Evolutionary conservation across 2,113 vertebrate species (phyloP).

Genomic region (Gallinago paraguaiae): DNA sequence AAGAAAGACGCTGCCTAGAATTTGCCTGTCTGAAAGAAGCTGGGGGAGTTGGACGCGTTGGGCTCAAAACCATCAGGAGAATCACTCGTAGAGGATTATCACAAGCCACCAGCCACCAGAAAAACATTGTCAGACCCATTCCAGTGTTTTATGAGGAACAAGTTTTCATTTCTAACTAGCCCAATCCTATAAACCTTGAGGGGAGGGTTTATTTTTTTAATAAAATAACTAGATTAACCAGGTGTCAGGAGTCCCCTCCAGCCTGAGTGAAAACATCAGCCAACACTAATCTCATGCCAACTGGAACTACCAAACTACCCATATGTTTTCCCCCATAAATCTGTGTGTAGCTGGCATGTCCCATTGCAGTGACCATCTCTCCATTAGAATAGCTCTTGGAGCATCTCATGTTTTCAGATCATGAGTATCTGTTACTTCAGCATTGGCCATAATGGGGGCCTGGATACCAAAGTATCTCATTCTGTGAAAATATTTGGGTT

Average conservation of each 20-base stretch:
- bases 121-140: background rate
- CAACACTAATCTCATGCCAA: background rate
- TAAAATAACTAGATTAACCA: background rate
- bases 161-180: background rate
- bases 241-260: background rate
- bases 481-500: background rate
- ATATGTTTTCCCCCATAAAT: background rate
- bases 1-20: background rate
- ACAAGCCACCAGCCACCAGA: background rate
- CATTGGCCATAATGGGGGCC: background rate
- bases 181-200: background rate
- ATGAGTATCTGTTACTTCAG: background rate
- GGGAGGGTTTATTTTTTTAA: background rate
- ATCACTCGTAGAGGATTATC: background rate
- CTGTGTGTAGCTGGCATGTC: background rate
- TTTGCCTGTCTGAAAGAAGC: background rate
- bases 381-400: background rate
- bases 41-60: background rate
- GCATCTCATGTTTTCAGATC: background rate
- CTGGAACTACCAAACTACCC: background rate
- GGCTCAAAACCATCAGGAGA: background rate
- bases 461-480: background rate
- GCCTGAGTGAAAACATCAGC: background rate
- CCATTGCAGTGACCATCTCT: background rate
- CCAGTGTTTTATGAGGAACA: background rate